These are phyloP conservation scores for Apodemus sylvaticus DNA, from an alignment of 2,113 vertebrate genomes.

Conservation along the genomic window DNA sequence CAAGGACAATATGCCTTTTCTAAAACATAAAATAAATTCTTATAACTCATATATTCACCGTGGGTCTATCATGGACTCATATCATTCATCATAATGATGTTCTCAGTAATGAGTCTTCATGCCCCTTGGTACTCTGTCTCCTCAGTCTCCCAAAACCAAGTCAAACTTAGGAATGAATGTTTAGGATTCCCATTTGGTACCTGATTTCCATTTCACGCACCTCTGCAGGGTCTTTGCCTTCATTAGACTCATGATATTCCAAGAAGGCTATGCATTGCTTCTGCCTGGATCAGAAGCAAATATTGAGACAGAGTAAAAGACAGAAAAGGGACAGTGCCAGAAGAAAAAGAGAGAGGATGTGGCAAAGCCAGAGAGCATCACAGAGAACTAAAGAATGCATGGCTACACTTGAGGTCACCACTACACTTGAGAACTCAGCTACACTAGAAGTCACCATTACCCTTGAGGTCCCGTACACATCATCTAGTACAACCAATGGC, in stretches of 20 bases:
- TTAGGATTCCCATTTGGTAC: not conserved
- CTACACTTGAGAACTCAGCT: too few species aligned
- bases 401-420: not conserved
- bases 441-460: too few species aligned
- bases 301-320: not conserved
- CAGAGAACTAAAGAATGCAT: not conserved
- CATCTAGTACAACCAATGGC: not conserved
- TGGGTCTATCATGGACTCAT: not conserved
- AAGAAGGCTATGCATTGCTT: not conserved
- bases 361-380: not conserved
- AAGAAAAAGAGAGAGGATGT: too few species aligned
- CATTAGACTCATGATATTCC: not conserved
- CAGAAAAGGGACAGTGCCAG: too few species aligned
- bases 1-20: constrained; percentile 61
- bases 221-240: not conserved
- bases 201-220: not conserved
- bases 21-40: not conserved
- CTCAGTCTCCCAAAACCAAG: constrained; percentile 11
- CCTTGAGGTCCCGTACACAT: not conserved
- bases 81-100: not conserved
- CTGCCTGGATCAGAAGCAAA: not conserved
- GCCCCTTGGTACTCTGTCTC: not conserved
- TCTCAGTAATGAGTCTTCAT: not conserved
- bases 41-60: not conserved
- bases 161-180: not conserved